A percentile compares a stretch with the other conserved stretches of the same genome.
Conservation (phyloP, 2,113 vertebrate species). For the Capreolus pygargus region DNA sequence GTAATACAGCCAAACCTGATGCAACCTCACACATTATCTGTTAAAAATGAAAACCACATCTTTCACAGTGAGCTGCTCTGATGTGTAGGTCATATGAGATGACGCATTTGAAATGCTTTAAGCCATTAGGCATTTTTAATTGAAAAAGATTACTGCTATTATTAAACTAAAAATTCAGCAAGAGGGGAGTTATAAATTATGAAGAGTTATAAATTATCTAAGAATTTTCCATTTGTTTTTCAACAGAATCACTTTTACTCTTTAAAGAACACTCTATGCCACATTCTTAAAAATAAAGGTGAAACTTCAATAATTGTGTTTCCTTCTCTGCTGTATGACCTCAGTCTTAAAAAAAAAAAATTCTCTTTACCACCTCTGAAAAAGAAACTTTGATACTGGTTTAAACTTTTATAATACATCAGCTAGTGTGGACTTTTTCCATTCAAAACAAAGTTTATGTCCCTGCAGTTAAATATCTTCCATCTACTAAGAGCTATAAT, state of each 20-base stretch:
- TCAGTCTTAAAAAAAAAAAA: not conserved
- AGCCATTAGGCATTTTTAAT: not conserved
- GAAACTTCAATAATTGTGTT: not conserved
- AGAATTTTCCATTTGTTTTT: constrained; percentile 7
- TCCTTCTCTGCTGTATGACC: not conserved
- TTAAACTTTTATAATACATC: constrained; percentile 21
- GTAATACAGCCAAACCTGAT: not conserved
- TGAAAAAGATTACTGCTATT: not conserved
- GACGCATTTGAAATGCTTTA: not conserved
- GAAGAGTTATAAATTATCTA: constrained; percentile 18
- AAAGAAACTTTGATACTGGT: not conserved
- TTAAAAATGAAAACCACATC: not conserved
- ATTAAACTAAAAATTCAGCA: constrained; percentile 19
- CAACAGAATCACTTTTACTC: not conserved
- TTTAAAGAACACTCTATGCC: not conserved
- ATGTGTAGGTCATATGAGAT: not conserved
- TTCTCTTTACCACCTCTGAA: not conserved
- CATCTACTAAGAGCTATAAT: constrained; percentile 1
- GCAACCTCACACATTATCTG: not conserved
- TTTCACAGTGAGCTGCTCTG: not conserved
- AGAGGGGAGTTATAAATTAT: not conserved
- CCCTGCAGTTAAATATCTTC: constrained; percentile 7
- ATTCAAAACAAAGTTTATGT: constrained; percentile 21
- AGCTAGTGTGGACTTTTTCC: not conserved
- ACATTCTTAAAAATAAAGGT: not conserved